Conservation (phyloP, 2,113 vertebrate species). For the Apteryx mantelli region DNA sequence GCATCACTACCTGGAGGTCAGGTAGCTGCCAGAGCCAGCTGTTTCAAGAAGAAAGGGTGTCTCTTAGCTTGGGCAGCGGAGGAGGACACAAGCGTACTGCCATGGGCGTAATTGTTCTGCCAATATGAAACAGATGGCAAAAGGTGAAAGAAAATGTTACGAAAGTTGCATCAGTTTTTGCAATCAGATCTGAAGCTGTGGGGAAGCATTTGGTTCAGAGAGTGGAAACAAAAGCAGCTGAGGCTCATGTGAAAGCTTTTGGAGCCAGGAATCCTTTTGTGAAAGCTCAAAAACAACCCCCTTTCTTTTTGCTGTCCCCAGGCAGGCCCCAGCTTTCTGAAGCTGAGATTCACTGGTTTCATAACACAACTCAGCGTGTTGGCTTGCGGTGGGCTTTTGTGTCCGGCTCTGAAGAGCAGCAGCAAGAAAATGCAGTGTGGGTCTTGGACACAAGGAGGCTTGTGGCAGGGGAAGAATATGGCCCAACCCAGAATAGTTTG, state of each 20-base stretch:
- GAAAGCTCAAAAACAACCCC: not conserved
- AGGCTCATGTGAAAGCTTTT: not conserved
- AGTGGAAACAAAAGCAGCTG: slow-evolving; percentile 12
- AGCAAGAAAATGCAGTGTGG: not conserved
- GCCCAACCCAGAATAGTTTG: not conserved
- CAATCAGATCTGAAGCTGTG: rapidly evolving
- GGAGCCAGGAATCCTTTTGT: slow-evolving; percentile 32
- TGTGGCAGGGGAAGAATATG: rapidly evolving
- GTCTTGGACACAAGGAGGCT: not conserved
- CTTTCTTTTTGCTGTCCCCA: not conserved
- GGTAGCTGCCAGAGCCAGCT: not conserved
- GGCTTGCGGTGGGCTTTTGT: not conserved
- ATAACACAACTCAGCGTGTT: not conserved
- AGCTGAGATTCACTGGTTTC: not conserved
- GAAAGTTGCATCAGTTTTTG: not conserved
- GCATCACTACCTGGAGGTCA: not conserved
- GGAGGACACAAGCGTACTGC: rapidly evolving
- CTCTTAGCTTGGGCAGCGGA: rapidly evolving
- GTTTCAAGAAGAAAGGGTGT: rapidly evolving
- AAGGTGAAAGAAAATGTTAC: not conserved
- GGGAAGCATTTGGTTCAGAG: not conserved
- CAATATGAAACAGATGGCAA: not conserved
- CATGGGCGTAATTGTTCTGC: not conserved
- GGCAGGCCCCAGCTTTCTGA: not conserved
- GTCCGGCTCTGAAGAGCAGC: not conserved